Percentiles rank a stretch among this genome's conserved stretches.
Conservation (phyloP, 2,113 vertebrate species). For the Zingel zingel region DNA sequence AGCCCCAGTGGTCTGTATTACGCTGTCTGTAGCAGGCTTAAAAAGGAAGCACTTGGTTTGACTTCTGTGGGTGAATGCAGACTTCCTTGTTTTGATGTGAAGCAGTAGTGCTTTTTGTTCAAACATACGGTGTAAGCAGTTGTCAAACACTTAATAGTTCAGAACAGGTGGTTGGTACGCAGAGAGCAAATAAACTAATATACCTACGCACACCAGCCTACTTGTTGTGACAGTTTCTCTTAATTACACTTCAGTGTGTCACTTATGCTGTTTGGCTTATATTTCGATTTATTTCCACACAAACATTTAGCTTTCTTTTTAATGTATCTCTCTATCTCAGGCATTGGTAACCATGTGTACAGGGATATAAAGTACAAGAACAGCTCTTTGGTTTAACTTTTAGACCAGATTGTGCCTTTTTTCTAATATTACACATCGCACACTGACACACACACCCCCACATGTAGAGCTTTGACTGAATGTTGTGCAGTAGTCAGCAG, state of each 20-base stretch:
- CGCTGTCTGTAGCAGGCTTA: not conserved
- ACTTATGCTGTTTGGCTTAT: not conserved
- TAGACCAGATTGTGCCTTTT: not conserved
- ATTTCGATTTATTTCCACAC: not conserved
- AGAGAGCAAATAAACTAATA: not conserved
- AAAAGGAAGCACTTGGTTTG: slow-evolving; percentile 4
- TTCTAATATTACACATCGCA: not conserved
- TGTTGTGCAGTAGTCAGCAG: slow-evolving; percentile 12
- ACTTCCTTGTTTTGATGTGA: slow-evolving; percentile 21
- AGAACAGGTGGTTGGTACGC: slow-evolving; percentile 20
- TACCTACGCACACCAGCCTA: not conserved
- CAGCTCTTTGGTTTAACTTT: not conserved
- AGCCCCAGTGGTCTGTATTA: not conserved
- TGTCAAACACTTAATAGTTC: slow-evolving; percentile 14
- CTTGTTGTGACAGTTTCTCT: not conserved
- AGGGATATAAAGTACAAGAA: not conserved
- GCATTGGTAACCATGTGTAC: not conserved
- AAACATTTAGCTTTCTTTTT: not conserved
- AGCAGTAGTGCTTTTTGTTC: not conserved
- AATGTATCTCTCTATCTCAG: not conserved
- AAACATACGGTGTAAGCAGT: not conserved
- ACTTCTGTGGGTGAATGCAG: not conserved
- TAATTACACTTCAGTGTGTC: slow-evolving; percentile 1
- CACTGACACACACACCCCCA: not conserved
- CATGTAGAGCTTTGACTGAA: not conserved